Percentiles rank a stretch among this genome's conserved stretches.
Conservation (phyloP, 2,113 vertebrate genomes). For the Scatophagus argus region DNA sequence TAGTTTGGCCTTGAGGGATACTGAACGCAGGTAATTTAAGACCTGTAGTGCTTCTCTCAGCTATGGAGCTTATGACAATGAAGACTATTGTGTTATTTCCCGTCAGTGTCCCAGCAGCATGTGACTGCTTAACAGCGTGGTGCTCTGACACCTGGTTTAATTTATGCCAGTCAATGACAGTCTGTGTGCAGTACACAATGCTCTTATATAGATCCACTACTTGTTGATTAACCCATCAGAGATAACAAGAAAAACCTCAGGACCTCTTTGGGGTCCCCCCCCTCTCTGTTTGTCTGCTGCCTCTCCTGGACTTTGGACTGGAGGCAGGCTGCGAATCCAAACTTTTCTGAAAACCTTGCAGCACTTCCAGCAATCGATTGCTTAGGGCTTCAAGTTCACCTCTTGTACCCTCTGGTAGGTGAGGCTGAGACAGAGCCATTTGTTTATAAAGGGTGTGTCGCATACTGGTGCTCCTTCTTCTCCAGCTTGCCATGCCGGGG, state of each 20-base stretch:
- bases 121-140: constrained; percentile 38
- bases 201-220: constrained; percentile 21
- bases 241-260: constrained; percentile 48
- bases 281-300: constrained; percentile 35
- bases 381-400: constrained; percentile 32
- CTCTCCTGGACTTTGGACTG: constrained; percentile 55
- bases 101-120: constrained; percentile 52
- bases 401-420: constrained; percentile 51
- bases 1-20: constrained; percentile 69
- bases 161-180: constrained; percentile 31
- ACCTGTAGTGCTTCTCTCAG: constrained; percentile 60
- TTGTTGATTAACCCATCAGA: constrained; percentile 69
- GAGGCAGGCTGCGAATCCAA: constrained; percentile 24
- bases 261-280: neutral
- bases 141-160: constrained; percentile 35
- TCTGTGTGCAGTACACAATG: neutral
- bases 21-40: constrained; percentile 71
- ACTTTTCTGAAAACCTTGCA: constrained; percentile 27
- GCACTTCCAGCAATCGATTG: neutral
- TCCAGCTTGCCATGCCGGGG: constrained; percentile 75
- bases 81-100: constrained; percentile 65
- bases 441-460: constrained; percentile 84
- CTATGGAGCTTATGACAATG: constrained; percentile 65
- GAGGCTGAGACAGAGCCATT: constrained; percentile 72
- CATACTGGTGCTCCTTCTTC: constrained; percentile 71